phyloP scores from a whole-genome alignment of 2,113 vertebrate species.

The Maccullochella peelii region DNA sequence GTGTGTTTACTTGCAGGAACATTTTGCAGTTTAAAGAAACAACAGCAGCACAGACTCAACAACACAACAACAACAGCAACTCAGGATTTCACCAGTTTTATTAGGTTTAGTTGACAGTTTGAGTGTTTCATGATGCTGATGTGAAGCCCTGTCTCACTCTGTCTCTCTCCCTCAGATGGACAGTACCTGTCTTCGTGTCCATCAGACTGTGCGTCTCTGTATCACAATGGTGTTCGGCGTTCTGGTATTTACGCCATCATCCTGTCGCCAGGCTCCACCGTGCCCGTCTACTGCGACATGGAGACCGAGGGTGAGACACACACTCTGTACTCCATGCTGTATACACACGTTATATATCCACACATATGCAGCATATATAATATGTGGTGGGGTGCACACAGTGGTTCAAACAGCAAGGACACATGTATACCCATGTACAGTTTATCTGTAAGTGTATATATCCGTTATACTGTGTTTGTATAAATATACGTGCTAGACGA shows the following conservation, averaged over 20 bases:
- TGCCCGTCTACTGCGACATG: slow-evolving; percentile 89
- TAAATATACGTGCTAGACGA: no score
- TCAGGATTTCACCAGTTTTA: not conserved
- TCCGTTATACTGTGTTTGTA: no score
- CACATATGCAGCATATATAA: not conserved
- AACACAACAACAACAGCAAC: not conserved
- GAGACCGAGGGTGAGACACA: slow-evolving; percentile 84
- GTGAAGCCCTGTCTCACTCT: not conserved
- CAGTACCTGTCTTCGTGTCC: slow-evolving; percentile 79
- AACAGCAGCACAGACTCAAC: no score
- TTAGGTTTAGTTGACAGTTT: not conserved
- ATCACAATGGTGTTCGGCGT: slow-evolving; percentile 80
- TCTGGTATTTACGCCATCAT: slow-evolving; percentile 87
- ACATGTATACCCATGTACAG: no score
- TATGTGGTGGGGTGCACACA: no score
- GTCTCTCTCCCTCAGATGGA: slow-evolving; percentile 42
- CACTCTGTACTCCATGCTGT: not conserved
- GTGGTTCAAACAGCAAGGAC: no score
- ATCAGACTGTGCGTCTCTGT: slow-evolving; percentile 80
- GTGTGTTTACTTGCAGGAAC: no score
- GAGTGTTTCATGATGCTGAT: not conserved
- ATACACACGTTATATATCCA: not conserved
- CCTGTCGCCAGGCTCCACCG: slow-evolving; percentile 69
- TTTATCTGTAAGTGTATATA: no score
- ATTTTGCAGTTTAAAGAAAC: no score